phyloP scores from a whole-genome alignment of 2,113 vertebrate species.

The Periophthalmodon schlosseri region DNA sequence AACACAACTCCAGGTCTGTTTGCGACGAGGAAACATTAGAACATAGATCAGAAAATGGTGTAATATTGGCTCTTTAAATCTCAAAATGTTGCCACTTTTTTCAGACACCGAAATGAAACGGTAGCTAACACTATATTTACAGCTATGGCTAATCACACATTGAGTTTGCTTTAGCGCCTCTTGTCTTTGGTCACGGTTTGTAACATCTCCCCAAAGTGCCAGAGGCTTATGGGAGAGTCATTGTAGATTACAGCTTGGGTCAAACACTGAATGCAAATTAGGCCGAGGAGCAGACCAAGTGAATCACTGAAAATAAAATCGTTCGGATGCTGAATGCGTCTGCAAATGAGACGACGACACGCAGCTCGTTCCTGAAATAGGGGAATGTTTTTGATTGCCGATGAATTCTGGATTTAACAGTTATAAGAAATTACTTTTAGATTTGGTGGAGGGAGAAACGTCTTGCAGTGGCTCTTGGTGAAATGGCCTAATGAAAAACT shows the following conservation, averaged over 20 bases:
- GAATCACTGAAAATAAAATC: conserved; percentile 25
- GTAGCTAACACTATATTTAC: conserved; percentile 36
- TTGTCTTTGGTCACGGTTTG: conserved; percentile 71
- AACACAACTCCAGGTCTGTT: too few relatives aligned
- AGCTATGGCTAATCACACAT: conserved; percentile 65
- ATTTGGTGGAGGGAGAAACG: conserved; percentile 29
- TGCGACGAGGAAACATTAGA: too few relatives aligned
- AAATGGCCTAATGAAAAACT: conserved; percentile 1
- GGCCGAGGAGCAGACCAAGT: conserved; percentile 49
- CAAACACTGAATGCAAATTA: conserved; percentile 67
- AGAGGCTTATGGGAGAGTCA: conserved; percentile 70
- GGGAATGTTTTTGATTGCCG: neutral
- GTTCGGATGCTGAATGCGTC: conserved; percentile 24
- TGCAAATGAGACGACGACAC: conserved; percentile 8
- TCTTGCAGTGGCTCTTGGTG: conserved; percentile 47
- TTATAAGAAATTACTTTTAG: conserved; percentile 23
- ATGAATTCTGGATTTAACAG: neutral
- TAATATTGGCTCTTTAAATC: neutral
- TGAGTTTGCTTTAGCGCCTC: conserved; percentile 55
- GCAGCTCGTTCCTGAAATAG: conserved; percentile 9
- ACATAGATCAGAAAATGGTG: too few relatives aligned
- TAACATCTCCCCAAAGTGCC: conserved; percentile 69
- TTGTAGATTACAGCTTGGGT: conserved; percentile 69
- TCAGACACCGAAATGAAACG: conserved; percentile 20
- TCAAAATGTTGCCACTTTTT: neutral